Percentiles rank a stretch among this genome's conserved stretches.
phyloP scores from a whole-genome alignment of 2,113 vertebrate genomes.

The Ia io region DNA sequence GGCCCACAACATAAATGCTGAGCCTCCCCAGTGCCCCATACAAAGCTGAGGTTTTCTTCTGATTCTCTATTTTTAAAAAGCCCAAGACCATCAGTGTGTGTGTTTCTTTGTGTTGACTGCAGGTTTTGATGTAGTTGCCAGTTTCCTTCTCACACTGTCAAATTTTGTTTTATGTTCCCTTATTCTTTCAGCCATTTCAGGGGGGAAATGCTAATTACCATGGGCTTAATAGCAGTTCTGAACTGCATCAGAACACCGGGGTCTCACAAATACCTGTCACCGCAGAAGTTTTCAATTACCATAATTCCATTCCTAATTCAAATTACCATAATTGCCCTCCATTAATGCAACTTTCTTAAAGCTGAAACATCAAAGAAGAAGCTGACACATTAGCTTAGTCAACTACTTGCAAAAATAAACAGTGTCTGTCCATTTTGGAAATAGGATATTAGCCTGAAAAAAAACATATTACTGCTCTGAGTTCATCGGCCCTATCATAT shows the following conservation, averaged over 20 bases:
- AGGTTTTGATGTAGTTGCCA: constrained; percentile 73
- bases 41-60: constrained; percentile 61
- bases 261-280: constrained; percentile 79
- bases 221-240: constrained; percentile 74
- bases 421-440: constrained; percentile 62
- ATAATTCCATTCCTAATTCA: constrained; percentile 81
- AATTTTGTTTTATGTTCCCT: constrained; percentile 75
- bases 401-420: constrained; percentile 71
- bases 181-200: constrained; percentile 72
- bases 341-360: constrained; percentile 79
- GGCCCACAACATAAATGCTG: background rate
- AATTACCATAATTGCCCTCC: constrained; percentile 79
- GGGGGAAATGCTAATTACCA: constrained; percentile 78
- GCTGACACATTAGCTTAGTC: constrained; percentile 71
- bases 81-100: constrained; percentile 38
- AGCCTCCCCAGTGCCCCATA: background rate
- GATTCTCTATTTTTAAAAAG: constrained; percentile 64
- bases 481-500: constrained; percentile 31
- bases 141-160: constrained; percentile 68
- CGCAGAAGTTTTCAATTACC: constrained; percentile 79
- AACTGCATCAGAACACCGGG: constrained; percentile 74
- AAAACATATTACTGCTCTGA: background rate
- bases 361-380: constrained; percentile 77
- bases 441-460: constrained; percentile 37
- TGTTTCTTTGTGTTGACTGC: constrained; percentile 73